A percentile compares a stretch with the other conserved stretches of the same genome.
phyloP scores from a whole-genome alignment of 2,797 vertebrate species.

The Hippocampus kuda region DNA sequence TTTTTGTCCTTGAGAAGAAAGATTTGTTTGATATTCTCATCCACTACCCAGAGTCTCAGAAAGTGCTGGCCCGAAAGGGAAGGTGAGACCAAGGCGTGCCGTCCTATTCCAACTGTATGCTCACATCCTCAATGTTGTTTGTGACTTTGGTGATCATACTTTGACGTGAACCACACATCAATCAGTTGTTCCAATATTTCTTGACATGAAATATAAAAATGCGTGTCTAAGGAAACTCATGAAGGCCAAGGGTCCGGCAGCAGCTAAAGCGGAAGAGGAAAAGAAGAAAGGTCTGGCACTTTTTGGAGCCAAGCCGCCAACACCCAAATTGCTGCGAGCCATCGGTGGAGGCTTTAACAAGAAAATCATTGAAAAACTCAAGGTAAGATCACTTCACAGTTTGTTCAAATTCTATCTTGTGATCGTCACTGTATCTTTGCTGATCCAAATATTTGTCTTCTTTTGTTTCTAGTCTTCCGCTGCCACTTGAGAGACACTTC shows the following conservation, averaged over 20 bases:
- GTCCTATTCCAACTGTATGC: not conserved
- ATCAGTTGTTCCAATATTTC: not conserved
- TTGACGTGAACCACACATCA: not conserved
- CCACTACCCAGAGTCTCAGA: conserved; percentile 89
- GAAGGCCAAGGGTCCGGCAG: conserved; percentile 65
- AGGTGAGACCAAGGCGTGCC: conserved; percentile 56
- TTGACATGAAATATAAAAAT: not conserved
- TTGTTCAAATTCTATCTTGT: not conserved
- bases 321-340: conserved; percentile 63
- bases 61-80: conserved; percentile 84
- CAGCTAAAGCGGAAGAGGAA: conserved; percentile 52
- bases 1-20: conserved; percentile 90
- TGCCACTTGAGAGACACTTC: conserved; percentile 7
- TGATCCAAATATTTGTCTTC: not conserved
- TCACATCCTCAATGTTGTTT: no score
- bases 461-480: conserved; percentile 10
- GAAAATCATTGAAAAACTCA: conserved; percentile 13
- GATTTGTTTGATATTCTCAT: conserved; percentile 83
- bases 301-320: conserved; percentile 57
- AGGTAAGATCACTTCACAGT: conserved; percentile 23
- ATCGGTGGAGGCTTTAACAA: conserved; percentile 42
- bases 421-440: not conserved
- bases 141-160: not conserved
- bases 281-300: conserved; percentile 64
- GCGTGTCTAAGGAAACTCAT: conserved; percentile 61